Conservation (phyloP, 2,888 invertebrate genomes). For the Holacanthella duospinosa region DNA sequence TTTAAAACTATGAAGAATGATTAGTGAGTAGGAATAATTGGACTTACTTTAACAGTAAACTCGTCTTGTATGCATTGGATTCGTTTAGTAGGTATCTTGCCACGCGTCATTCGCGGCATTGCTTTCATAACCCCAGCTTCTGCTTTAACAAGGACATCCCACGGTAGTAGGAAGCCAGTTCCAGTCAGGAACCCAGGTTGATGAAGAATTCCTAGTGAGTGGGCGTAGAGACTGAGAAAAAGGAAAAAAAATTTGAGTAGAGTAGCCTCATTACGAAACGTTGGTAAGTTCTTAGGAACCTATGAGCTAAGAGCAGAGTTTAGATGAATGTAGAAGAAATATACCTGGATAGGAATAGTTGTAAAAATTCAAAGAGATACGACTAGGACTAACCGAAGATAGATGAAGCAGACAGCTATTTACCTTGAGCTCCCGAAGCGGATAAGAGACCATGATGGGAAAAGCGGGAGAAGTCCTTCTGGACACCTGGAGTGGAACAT, state of each 20-base stretch:
- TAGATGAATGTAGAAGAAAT: too few species aligned
- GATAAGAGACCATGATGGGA: conserved; percentile 80
- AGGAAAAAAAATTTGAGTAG: neutral
- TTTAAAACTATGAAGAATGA: too few species aligned
- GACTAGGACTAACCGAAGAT: too few species aligned
- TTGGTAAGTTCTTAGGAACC: neutral
- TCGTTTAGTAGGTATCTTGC: conserved; percentile 17
- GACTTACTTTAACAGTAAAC: conserved; percentile 59
- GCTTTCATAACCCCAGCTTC: conserved; percentile 30
- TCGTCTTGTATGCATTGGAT: conserved; percentile 42
- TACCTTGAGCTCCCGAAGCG: conserved; percentile 68
- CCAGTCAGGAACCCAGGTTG: conserved; percentile 83
- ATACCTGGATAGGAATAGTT: too few species aligned
- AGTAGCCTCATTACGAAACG: neutral
- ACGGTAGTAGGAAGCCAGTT: conserved; percentile 82
- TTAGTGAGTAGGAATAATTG: too few species aligned
- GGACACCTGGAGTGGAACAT: conserved; percentile 77
- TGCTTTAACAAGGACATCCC: conserved; percentile 67
- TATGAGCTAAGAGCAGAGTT: too few species aligned
- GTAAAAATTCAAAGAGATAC: too few species aligned
- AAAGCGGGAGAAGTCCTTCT: conserved; percentile 62
- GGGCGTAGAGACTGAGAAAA: conserved; percentile 35
- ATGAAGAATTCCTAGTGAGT: conserved; percentile 67
- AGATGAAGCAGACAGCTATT: conserved; percentile 12
- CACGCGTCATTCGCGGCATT: conserved; percentile 23